These are phyloP conservation scores for Tenthredo livida DNA, from an alignment of 2,888 invertebrate species.

Conservation along the genomic window DNA sequence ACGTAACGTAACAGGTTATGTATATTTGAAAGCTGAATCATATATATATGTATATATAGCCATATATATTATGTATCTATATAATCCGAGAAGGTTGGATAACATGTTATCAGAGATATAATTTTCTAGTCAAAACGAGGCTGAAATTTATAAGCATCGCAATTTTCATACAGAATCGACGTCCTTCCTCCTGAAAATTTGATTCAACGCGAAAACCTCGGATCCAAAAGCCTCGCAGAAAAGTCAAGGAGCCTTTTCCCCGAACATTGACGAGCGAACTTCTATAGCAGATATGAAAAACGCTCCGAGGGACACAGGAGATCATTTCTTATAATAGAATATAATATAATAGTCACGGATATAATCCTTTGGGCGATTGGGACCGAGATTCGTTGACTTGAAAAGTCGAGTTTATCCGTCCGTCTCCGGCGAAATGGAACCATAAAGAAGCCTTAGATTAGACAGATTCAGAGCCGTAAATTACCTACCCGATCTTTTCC, in stretches of 20 bases:
- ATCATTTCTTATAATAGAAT: not conserved
- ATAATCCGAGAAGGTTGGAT: not conserved
- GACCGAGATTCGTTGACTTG: not conserved
- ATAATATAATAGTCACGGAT: not conserved
- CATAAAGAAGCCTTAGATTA: slow-evolving; percentile 11
- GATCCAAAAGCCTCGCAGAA: not conserved
- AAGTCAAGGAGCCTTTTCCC: not conserved
- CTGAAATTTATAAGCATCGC: not conserved
- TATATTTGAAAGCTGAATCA: not conserved
- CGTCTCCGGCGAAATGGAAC: not conserved
- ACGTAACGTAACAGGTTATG: no score
- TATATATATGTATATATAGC: not conserved
- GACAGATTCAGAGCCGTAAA: slow-evolving; percentile 7
- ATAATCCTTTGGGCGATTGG: not conserved
- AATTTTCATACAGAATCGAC: no score
- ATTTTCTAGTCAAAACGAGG: not conserved
- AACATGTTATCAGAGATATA: not conserved
- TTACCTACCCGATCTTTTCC: not conserved
- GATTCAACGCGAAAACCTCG: no score
- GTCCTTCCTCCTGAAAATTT: no score
- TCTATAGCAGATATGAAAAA: no score
- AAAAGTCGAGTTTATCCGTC: not conserved
- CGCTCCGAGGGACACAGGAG: not conserved
- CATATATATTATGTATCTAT: no score
- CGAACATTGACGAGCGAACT: not conserved